A percentile compares a stretch with the other conserved stretches of the same genome.
phyloP scores from a whole-genome alignment of 2,797 vertebrate species.

The Oreonectes daqikongensis region DNA sequence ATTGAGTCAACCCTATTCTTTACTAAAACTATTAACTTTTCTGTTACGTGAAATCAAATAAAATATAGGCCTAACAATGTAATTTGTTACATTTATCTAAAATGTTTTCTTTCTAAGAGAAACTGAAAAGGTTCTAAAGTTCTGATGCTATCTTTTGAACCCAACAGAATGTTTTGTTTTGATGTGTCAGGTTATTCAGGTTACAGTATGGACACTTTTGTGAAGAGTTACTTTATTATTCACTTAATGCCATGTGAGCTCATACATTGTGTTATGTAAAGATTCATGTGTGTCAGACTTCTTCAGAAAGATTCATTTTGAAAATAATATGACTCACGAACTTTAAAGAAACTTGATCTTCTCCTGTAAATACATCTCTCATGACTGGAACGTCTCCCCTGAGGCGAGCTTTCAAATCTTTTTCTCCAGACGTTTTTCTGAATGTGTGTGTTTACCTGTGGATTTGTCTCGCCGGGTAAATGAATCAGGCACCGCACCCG shows the following conservation, averaged over 20 bases:
- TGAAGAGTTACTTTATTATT: not conserved
- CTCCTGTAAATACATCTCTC: not conserved
- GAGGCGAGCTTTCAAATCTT: not conserved
- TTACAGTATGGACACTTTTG: not conserved
- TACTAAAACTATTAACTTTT: no score
- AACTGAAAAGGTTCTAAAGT: no score
- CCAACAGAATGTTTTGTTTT: not conserved
- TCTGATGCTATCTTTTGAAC: not conserved
- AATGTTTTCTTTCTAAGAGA: no score
- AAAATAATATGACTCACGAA: not conserved
- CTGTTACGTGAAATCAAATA: no score
- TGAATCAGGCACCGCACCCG: constrained; percentile 16
- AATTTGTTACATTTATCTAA: no score
- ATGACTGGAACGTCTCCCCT: not conserved
- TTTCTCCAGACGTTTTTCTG: not conserved
- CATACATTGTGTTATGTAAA: not conserved
- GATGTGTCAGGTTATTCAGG: no score
- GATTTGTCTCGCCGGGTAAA: not conserved
- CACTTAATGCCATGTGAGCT: not conserved
- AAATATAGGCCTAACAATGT: no score
- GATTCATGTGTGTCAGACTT: not conserved
- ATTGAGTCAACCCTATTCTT: no score
- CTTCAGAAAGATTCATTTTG: constrained; percentile 15
- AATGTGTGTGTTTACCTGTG: constrained; percentile 19
- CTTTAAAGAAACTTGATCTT: constrained; percentile 1